Percentiles rank a stretch among this genome's conserved stretches.
These are phyloP conservation scores for Escarpia spicata DNA, from an alignment of 2,888 invertebrate species.

Conservation along the genomic window DNA sequence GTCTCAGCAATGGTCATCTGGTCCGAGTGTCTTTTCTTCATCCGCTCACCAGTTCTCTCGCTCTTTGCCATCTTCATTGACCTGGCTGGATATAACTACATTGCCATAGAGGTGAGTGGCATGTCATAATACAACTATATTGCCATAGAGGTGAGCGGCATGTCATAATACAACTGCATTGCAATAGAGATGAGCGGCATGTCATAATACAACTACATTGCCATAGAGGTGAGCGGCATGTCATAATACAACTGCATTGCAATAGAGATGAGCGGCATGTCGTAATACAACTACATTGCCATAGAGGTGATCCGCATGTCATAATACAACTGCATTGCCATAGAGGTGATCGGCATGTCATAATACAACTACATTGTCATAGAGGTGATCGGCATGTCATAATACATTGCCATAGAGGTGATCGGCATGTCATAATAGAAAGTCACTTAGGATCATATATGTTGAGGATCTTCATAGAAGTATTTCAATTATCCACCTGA, in stretches of 20 bases:
- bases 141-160: constrained; percentile 73
- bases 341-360: too few species aligned
- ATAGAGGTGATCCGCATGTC: too few species aligned
- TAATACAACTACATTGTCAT: too few species aligned
- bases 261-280: too few species aligned
- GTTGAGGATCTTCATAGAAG: too few species aligned
- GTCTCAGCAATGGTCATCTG: constrained; percentile 94
- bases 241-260: neutral
- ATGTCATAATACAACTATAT: neutral
- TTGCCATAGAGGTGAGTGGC: constrained; percentile 85
- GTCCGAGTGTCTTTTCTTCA: constrained; percentile 99
- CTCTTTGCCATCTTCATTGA: constrained; percentile 95
- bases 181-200: constrained; percentile 73
- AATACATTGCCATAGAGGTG: too few species aligned
- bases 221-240: constrained; percentile 73
- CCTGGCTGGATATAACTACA: constrained; percentile 82
- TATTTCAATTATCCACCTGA: too few species aligned
- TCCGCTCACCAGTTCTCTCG: constrained; percentile 88
- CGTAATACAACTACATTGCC: too few species aligned
- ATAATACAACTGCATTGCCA: too few species aligned
- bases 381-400: too few species aligned
- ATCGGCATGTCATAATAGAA: too few species aligned
- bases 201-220: neutral
- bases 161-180: neutral
- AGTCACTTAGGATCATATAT: too few species aligned